Evolutionary conservation across 1,140 invertebrate genomes (phyloP), one percentile per base, ranked within the genome.

Genomic region (Brachionus asplanchnoidis): DNA sequence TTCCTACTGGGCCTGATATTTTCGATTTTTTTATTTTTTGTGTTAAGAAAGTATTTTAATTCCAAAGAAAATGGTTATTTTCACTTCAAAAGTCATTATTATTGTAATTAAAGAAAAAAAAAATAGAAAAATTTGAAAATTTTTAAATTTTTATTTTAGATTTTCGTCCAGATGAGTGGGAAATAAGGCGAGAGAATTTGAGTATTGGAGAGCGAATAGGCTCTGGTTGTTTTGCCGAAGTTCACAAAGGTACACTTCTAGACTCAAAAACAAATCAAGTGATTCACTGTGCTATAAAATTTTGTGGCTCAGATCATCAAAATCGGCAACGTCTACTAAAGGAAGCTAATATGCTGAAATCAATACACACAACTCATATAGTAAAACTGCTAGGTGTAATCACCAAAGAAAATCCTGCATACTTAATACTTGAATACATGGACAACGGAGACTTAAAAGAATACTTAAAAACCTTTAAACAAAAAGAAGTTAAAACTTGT

Each of bases 231-330:
- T 77, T 77, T 77, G 42, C 73, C 11, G 73, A 77, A 44, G 73
- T 77, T 53, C 73, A 77, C 73, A 77, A 77, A 26, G 73, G 73
- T 11, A 32, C 42, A 50, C 46, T 77, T 11, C 14, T 77, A 50
- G 44, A 77, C 26, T 20, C 40, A 12, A 73, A 50, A 28, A 50
- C 73, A 50, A 77, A 77, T 50, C 20, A 77, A 50, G n/a, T 36
- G 14, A 36, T 77, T 9, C 44, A 77, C 50, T 77, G 73, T 77
- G 73, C 73, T 14, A 77, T 77, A 3, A 77, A 77, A 77, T 77
- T 77, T n/a, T 77, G 73, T 26, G 73, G 73, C 17, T 77, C 73
- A 1, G 73, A 77, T 50, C 66, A 77, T 60, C 32, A 84, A 84
- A 84, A 70, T 84, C 26, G 26, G 20, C 44, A 84, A 56, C 50